These are phyloP conservation scores for Benitochromis conjunctus DNA, from an alignment of 2,113 vertebrate genomes.

Conservation along the genomic window DNA sequence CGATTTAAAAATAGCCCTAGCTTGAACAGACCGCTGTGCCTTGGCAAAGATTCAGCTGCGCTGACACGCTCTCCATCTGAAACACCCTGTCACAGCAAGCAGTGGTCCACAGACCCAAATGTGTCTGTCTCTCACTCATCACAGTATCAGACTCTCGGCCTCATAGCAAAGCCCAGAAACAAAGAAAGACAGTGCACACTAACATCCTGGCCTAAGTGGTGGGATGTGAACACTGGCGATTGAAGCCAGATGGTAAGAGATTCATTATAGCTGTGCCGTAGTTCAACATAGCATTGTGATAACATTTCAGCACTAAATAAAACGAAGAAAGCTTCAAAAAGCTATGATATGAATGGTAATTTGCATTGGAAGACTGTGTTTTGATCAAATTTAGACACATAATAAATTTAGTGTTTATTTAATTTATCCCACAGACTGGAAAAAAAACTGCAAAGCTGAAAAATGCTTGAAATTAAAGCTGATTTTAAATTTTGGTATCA, in stretches of 20 bases:
- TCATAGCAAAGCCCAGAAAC: background rate
- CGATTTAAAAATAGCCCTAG: slow-evolving; percentile 61
- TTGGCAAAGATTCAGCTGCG: slow-evolving; percentile 26
- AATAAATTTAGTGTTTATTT: background rate
- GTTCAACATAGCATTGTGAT: background rate
- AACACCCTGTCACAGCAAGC: slow-evolving; percentile 24
- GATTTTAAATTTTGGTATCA: background rate
- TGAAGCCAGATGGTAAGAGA: slow-evolving; percentile 12
- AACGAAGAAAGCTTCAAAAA: background rate
- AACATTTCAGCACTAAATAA: background rate
- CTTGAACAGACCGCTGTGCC: slow-evolving; percentile 14
- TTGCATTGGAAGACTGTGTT: background rate
- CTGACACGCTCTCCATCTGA: slow-evolving; percentile 13
- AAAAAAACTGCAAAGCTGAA: background rate
- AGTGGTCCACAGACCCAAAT: slow-evolving; percentile 56
- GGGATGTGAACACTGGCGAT: background rate
- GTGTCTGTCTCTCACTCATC: slow-evolving; percentile 48
- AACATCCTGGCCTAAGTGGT: background rate
- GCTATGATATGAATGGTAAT: background rate
- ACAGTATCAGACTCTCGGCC: background rate
- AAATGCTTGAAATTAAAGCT: background rate
- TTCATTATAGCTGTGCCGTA: background rate
- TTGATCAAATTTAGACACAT: background rate
- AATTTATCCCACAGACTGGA: background rate
- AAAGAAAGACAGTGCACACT: background rate